Percentiles rank a stretch among this genome's conserved stretches.
These are phyloP conservation scores for Nezara viridula DNA, from an alignment of 2,888 invertebrate genomes.

Conservation along the genomic window DNA sequence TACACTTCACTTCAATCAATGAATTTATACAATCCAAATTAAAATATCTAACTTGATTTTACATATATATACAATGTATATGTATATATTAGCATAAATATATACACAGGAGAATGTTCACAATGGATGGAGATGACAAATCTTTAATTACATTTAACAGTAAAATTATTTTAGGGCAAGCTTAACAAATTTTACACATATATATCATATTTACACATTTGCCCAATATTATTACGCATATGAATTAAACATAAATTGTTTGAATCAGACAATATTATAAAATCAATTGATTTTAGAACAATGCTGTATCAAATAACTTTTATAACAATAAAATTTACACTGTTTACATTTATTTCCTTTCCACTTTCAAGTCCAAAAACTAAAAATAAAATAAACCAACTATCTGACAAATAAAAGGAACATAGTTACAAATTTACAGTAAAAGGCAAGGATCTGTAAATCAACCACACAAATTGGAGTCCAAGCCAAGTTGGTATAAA, in stretches of 20 bases:
- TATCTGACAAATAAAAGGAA: slow-evolving; percentile 45
- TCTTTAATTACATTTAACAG: slow-evolving; percentile 33
- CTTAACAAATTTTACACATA: slow-evolving; percentile 38
- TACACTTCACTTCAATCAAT: background rate
- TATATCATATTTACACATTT: slow-evolving; percentile 39
- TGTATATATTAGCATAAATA: slow-evolving; percentile 22
- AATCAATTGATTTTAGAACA: background rate
- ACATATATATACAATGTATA: slow-evolving; percentile 48
- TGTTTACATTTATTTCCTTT: slow-evolving; percentile 43
- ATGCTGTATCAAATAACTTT: slow-evolving; percentile 14
- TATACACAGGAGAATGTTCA: slow-evolving; percentile 59
- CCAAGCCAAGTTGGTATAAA: slow-evolving; percentile 22
- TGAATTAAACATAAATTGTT: slow-evolving; percentile 38
- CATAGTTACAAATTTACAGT: slow-evolving; percentile 52
- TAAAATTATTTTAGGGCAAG: slow-evolving; percentile 46
- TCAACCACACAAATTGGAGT: background rate
- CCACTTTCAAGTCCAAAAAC: background rate
- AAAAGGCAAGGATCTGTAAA: slow-evolving; percentile 24
- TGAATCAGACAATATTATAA: slow-evolving; percentile 27
- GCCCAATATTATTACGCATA: background rate
- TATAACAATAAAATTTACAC: slow-evolving; percentile 48
- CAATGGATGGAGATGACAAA: slow-evolving; percentile 58
- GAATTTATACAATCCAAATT: background rate
- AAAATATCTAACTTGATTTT: background rate
- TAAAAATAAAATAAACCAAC: slow-evolving; percentile 28